Base-by-base conservation (phyloP, 1,140 invertebrate genomes). In the Oryctes rhinoceros region DNA sequence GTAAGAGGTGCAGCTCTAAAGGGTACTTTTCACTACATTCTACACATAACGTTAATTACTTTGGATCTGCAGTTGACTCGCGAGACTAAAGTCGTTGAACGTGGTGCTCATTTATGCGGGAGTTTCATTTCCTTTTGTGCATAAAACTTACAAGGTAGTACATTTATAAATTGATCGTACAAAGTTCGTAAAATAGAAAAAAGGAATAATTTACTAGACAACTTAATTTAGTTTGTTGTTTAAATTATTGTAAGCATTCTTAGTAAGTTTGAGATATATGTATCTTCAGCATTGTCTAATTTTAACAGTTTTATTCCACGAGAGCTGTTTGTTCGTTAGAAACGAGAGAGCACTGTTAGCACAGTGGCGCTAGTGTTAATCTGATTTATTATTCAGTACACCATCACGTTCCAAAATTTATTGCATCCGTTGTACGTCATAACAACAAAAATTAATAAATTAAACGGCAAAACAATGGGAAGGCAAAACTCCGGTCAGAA, bases 361-460 rank as follows among this genome's bases (percentile, higher is more conserved):
- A 15, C 20, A 71, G 15, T 24, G 65, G 13, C 24, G 24, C 35
- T 71, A 71, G 20, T 15, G 65, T 71, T 71, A 71, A 30, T 71
- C 20, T 71, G 20, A 71, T 71, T 71, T 71, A 71, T 71, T 71
- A 71, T 71, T 71, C 24, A 71, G 65, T 13, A 71, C 35, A 71
- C 35, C 53, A 37, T 71, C 20, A 37, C 35, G 24, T 37, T 30
- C 20, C 24, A 37, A 71, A 71, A 71, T 71, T 71, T 71, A 71
- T 71, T 35, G 35, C 65, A 71, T 71, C 65, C 35, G 65, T 15
- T 71, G 65, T 24, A 71, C 35, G 65, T 30, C 35, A 37, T 35
- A 24, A 71, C 35, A 37, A 71, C 65, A 71, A 71, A 71, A 71
- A 71, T 35, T 71, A 30, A 71, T 71, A 71, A 71, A 71, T 71